Percentiles rank a stretch among this genome's conserved stretches.
Conservation (phyloP, 1,140 invertebrate genomes). For the Lerema accius region DNA sequence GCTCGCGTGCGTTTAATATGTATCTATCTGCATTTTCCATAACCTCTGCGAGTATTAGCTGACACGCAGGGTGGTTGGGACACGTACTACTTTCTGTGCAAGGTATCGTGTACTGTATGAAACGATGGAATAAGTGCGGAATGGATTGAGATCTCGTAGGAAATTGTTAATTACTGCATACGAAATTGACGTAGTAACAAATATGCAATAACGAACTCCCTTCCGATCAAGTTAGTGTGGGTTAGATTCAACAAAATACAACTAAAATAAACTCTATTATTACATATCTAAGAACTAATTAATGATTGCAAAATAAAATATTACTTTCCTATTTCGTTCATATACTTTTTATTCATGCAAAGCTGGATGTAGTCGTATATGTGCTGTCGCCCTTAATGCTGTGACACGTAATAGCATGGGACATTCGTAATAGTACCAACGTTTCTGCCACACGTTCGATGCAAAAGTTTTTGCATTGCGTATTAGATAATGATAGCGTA, state of each 20-base stretch:
- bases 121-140: too few species aligned
- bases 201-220: too few species aligned
- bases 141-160: too few species aligned
- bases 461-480: conserved; percentile 7
- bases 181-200: too few species aligned
- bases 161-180: too few species aligned
- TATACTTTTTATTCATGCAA: not conserved
- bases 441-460: conserved; percentile 13
- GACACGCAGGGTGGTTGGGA: conserved; percentile 1
- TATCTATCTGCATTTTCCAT: conserved; percentile 31
- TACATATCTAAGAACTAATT: too few species aligned
- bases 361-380: not conserved
- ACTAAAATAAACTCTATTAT: too few species aligned
- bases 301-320: not conserved
- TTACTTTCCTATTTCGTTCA: not conserved
- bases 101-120: not conserved
- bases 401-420: not conserved
- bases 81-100: not conserved
- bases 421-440: conserved; percentile 3
- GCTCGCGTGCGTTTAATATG: conserved; percentile 31
- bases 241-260: too few species aligned
- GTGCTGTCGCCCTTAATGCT: conserved; percentile 1
- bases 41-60: conserved; percentile 14
- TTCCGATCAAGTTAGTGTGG: too few species aligned
- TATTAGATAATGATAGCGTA: conserved; percentile 12